A percentile compares a stretch with the other conserved stretches of the same genome.
These are phyloP conservation scores for Bos javanicus DNA, from an alignment of 2,113 vertebrate species.

Conservation along the genomic window DNA sequence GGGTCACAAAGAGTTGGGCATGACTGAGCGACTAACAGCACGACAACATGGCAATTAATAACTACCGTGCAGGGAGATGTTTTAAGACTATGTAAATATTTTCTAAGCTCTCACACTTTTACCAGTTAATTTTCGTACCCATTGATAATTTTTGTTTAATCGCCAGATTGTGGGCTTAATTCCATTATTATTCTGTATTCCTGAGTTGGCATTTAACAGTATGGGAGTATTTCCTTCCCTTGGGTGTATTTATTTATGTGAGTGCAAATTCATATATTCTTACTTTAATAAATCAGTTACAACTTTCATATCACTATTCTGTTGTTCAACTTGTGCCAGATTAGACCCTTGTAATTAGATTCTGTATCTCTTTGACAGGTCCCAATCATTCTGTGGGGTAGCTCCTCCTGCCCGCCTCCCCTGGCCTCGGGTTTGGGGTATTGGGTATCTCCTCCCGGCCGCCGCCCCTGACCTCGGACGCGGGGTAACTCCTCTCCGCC, in stretches of 20 bases:
- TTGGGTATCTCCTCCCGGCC: no score
- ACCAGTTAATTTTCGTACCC: neutral
- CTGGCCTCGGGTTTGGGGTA: no score
- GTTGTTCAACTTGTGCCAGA: neutral
- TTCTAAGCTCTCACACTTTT: neutral
- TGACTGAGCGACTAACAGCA: neutral
- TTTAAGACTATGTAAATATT: neutral
- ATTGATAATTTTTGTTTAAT: neutral
- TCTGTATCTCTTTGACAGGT: neutral
- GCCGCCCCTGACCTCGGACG: no score
- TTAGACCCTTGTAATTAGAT: neutral
- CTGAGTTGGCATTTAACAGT: neutral
- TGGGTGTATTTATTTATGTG: neutral
- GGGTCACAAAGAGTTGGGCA: neutral
- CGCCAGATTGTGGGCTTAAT: neutral
- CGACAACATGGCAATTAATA: neutral
- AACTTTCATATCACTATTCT: neutral
- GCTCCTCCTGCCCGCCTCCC: no score
- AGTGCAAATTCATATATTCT: neutral
- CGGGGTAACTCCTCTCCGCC: no score
- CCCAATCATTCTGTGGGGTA: neutral
- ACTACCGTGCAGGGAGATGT: neutral
- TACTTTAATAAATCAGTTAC: neutral
- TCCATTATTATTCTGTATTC: neutral
- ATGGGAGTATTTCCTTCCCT: neutral